Evolutionary conservation across 2,888 invertebrate species (phyloP).

Genomic region (Cordilura impudica): DNA sequence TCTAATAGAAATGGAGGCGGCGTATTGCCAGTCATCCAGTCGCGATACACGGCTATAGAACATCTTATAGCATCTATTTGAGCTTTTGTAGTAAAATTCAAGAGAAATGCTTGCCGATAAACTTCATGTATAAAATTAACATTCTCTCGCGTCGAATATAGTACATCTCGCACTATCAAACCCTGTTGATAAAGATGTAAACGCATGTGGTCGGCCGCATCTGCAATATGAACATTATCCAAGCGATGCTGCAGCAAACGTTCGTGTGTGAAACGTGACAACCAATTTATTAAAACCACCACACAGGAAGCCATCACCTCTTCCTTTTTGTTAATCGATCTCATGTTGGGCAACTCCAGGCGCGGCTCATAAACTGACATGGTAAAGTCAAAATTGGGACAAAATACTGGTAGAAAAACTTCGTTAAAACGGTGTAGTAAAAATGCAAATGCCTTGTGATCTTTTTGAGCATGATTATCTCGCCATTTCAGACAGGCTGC

Average conservation of each 20-base stretch:
- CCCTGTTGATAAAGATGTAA: slow-evolving; percentile 74
- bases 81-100: slow-evolving; percentile 85
- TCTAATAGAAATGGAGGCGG: slow-evolving; percentile 90
- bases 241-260: slow-evolving; percentile 77
- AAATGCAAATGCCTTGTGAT: slow-evolving; percentile 91
- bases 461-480: slow-evolving; percentile 87
- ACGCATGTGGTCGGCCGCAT: slow-evolving; percentile 75
- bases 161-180: slow-evolving; percentile 89
- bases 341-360: slow-evolving; percentile 87
- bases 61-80: slow-evolving; percentile 92
- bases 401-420: slow-evolving; percentile 92
- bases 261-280: slow-evolving; percentile 90
- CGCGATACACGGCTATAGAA: slow-evolving; percentile 94
- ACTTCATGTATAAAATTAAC: slow-evolving; percentile 97
- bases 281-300: slow-evolving; percentile 93
- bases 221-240: slow-evolving; percentile 75
- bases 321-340: slow-evolving; percentile 82
- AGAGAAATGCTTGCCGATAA: slow-evolving; percentile 93
- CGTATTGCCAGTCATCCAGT: slow-evolving; percentile 93
- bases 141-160: slow-evolving; percentile 92
- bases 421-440: slow-evolving; percentile 93
- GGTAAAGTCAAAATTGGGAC: slow-evolving; percentile 89
- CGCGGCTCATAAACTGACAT: slow-evolving; percentile 91
- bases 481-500: slow-evolving; percentile 94
- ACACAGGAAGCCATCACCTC: slow-evolving; percentile 84